Percentiles rank a stretch among this genome's conserved stretches.
Evolutionary conservation across 2,113 vertebrate genomes (phyloP).

Genomic region (Scartelaos histophorus): DNA sequence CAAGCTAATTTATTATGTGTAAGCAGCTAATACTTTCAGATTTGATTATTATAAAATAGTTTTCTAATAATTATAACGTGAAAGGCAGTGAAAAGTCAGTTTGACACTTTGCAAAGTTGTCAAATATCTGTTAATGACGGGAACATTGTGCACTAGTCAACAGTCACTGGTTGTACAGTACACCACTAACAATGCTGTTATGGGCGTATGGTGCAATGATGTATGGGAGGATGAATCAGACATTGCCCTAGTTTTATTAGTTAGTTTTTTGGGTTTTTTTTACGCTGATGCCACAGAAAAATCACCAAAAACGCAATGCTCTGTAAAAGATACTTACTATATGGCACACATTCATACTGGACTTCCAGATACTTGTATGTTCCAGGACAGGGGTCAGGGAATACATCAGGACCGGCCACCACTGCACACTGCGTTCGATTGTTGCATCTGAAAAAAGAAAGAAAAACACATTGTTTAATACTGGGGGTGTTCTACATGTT

Average conservation of each 20-base stretch:
- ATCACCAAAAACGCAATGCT: not conserved
- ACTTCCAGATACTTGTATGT: slow-evolving; percentile 98
- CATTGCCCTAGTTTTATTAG: not conserved
- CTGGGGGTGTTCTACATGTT: too few relatives aligned
- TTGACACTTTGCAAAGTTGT: not conserved
- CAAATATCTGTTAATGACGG: not conserved
- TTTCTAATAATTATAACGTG: not conserved
- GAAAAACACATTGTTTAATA: not conserved
- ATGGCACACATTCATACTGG: slow-evolving; percentile 82
- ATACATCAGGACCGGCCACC: slow-evolving; percentile 95
- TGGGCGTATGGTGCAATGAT: not conserved
- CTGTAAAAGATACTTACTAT: slow-evolving; percentile 61
- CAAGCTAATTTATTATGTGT: not conserved
- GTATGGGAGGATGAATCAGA: not conserved
- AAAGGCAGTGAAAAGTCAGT: not conserved
- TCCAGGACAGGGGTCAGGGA: slow-evolving; percentile 95
- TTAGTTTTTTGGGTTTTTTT: not conserved
- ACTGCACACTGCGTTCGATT: slow-evolving; percentile 86
- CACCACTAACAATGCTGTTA: not conserved
- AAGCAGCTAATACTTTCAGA: not conserved
- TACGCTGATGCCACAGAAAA: not conserved
- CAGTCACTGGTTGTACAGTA: not conserved
- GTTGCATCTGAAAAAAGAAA: slow-evolving; percentile 74
- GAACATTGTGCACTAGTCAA: not conserved
- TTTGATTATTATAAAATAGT: not conserved